Evolutionary conservation across 1,140 invertebrate species (phyloP), one percentile per base, ranked within the genome.

Genomic region (Drosophila kohkoa): DNA sequence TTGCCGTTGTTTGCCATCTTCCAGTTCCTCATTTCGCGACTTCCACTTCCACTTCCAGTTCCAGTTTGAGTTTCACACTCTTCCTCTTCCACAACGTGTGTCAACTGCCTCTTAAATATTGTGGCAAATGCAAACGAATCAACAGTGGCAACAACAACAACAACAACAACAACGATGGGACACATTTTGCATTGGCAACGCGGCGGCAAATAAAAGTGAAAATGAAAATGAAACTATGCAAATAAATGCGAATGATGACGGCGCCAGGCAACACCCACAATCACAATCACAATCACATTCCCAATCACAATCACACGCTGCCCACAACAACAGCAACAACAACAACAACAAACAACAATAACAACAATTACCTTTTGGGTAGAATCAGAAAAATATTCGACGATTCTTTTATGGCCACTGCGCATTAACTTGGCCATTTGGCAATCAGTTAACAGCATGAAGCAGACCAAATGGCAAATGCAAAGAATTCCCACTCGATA

Each of bases 41-140:
- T 13, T 20, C 32, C 15, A 10, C 3, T 13, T 8, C 16, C 32
- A 5, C 32, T 65, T 35, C 13, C 35, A 10, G 15, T 35, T 15
- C 10, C 32, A 13, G 5, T 5, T 32, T 32, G 30, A 32, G 20
- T 25, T 25, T 25, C 20, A 4, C 20, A 25, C 20, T 25, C 30
- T 32, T 32, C 30, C 30, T 7, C 5, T 32, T 32, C 30, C 30
- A 32, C 30, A 16, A 46, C 38, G 25, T 25, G 20, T 62, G 52
- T 59, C 77, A 76, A 75, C 72, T 81, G 77, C 38, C 77, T 64
- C 80, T 83, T 85, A 80, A 79, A 79, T 86, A 79, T 86, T 87
- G 82, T 87, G 76, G 71, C 82, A 82, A 25, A 82, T 79, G 77
- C 81, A 75, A 79, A 77, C 66, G 80, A 80, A 73, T 5, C 38